These are phyloP conservation scores for Diaperis boleti DNA, from an alignment of 2,888 invertebrate species.

Conservation along the genomic window DNA sequence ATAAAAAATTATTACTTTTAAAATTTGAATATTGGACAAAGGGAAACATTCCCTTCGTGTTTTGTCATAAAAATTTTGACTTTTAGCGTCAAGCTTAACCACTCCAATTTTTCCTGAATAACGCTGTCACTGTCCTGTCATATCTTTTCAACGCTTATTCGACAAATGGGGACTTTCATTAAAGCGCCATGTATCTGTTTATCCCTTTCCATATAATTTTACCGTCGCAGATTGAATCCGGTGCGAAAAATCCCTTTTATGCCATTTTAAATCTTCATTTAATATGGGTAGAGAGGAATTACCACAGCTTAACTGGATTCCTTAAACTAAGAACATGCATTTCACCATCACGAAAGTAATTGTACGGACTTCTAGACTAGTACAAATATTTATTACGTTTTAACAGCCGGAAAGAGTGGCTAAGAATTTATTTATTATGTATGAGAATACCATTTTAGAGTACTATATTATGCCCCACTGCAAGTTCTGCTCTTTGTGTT, in stretches of 20 bases:
- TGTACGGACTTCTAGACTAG: constrained; percentile 15
- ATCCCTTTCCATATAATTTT: constrained; percentile 33
- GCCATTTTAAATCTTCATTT: constrained; percentile 11
- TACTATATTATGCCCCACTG: constrained; percentile 36
- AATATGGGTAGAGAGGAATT: background rate
- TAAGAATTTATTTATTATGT: constrained; percentile 39
- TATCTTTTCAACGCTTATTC: constrained; percentile 42
- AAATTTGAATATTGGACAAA: constrained; percentile 36
- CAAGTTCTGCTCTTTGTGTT: constrained; percentile 37
- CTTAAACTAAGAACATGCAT: constrained; percentile 7
- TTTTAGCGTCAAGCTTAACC: constrained; percentile 41
- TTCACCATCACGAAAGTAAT: constrained; percentile 29
- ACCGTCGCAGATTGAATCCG: constrained; percentile 19
- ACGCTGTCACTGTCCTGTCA: constrained; percentile 42
- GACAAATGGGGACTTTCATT: constrained; percentile 43
- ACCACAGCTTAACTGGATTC: background rate
- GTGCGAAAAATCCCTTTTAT: constrained; percentile 8
- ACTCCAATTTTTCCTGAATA: constrained; percentile 42
- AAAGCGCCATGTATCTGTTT: constrained; percentile 43
- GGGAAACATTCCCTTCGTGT: constrained; percentile 32
- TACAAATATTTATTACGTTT: constrained; percentile 41
- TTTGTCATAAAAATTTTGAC: constrained; percentile 44
- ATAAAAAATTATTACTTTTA: constrained; percentile 34
- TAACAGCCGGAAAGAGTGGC: constrained; percentile 38
- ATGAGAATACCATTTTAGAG: constrained; percentile 37